phyloP scores from a whole-genome alignment of 2,888 invertebrate species.

The Orthosia gracilis region DNA sequence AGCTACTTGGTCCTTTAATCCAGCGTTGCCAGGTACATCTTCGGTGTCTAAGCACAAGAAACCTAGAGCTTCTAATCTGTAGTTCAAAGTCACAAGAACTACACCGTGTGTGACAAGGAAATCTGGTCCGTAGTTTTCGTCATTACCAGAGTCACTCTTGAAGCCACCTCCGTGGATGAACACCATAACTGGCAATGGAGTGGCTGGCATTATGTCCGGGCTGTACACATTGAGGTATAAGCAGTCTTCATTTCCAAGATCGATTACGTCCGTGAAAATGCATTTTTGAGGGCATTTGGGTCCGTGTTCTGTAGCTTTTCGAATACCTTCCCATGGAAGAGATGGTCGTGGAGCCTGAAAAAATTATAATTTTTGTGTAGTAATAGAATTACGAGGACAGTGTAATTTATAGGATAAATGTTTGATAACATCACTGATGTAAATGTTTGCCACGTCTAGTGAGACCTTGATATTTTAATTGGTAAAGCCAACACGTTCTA shows the following conservation, averaged over 20 bases:
- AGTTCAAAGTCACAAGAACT: conserved; percentile 78
- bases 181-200: conserved; percentile 76
- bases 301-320: conserved; percentile 72
- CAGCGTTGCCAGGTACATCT: conserved; percentile 79
- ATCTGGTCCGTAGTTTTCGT: conserved; percentile 74
- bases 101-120: conserved; percentile 75
- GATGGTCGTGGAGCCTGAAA: conserved; percentile 76
- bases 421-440: neutral
- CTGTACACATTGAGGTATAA: conserved; percentile 78
- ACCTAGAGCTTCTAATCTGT: conserved; percentile 74
- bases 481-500: conserved; percentile 6
- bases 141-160: conserved; percentile 74
- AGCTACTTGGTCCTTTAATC: conserved; percentile 76
- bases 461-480: neutral
- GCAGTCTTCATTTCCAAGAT: conserved; percentile 77
- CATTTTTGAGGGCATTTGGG: conserved; percentile 72
- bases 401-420: neutral
- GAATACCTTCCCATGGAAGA: conserved; percentile 73
- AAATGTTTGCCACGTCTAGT: neutral
- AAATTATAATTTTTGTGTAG: neutral
- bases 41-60: conserved; percentile 73
- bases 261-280: conserved; percentile 59
- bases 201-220: conserved; percentile 63
- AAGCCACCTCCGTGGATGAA: conserved; percentile 79
- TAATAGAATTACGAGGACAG: no score